phyloP scores from a whole-genome alignment of 2,113 vertebrate genomes.

The Esox niger region DNA sequence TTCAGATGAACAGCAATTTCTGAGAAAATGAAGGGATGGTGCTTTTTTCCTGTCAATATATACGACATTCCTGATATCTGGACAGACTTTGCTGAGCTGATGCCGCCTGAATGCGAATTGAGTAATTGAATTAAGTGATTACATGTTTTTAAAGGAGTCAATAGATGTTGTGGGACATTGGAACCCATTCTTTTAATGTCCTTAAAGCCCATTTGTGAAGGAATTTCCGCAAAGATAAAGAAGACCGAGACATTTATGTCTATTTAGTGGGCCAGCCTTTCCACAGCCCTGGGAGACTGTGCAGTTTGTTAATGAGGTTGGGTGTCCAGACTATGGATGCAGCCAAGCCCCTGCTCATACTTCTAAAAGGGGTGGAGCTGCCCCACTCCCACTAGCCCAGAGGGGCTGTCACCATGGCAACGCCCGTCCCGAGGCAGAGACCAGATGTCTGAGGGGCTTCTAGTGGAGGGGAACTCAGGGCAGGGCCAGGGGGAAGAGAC shows the following conservation, averaged over 20 bases:
- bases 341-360: conserved; percentile 29
- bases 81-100: conserved; percentile 4
- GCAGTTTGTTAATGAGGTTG: conserved; percentile 65
- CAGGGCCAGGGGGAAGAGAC: background rate
- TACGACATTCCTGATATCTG: background rate
- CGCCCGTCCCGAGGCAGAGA: conserved; percentile 63
- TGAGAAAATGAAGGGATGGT: conserved; percentile 3
- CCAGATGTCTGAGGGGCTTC: conserved; percentile 66
- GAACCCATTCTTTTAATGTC: background rate
- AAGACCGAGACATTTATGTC: conserved; percentile 58
- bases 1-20: background rate
- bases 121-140: conserved; percentile 30
- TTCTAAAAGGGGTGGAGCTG: conserved; percentile 40
- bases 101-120: background rate
- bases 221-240: conserved; percentile 30
- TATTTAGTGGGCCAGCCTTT: conserved; percentile 48
- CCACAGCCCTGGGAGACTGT: conserved; percentile 55
- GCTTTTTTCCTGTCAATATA: conserved; percentile 11
- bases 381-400: conserved; percentile 47
- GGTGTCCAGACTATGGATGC: conserved; percentile 43
- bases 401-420: conserved; percentile 65
- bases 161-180: conserved; percentile 10
- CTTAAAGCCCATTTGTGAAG: conserved; percentile 6
- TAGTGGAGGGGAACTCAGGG: conserved; percentile 37
- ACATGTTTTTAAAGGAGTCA: conserved; percentile 33